Conservation (phyloP, 2,888 invertebrate species). For the Rhorus exstirpatorius region DNA sequence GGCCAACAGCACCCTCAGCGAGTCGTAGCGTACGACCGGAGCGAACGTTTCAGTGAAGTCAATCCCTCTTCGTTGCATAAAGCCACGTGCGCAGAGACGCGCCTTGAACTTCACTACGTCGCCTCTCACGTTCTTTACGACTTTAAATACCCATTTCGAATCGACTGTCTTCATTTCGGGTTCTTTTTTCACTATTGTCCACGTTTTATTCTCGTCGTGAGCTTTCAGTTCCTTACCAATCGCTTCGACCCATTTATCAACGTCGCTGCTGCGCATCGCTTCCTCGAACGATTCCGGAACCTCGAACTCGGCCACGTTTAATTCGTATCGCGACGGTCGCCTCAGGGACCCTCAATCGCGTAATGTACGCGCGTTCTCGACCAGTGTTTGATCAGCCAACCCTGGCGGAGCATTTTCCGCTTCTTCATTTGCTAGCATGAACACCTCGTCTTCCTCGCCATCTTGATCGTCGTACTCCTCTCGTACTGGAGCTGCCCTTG, state of each 20-base stretch:
- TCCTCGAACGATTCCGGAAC: conserved; percentile 31
- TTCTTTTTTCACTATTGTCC: conserved; percentile 27
- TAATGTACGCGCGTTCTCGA: not conserved
- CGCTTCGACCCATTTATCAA: conserved; percentile 23
- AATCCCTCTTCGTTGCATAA: conserved; percentile 12
- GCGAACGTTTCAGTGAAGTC: too few species aligned
- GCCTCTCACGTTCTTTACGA: not conserved
- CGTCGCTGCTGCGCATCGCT: conserved; percentile 25
- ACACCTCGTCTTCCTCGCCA: not conserved
- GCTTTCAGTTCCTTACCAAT: conserved; percentile 29
- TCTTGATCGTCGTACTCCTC: not conserved
- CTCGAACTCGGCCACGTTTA: conserved; percentile 13
- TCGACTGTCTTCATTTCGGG: too few species aligned
- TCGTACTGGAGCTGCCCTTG: not conserved
- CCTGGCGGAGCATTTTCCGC: not conserved
- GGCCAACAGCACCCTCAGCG: too few species aligned
- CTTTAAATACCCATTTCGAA: too few species aligned
- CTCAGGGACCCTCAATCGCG: not conserved
- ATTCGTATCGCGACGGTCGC: not conserved
- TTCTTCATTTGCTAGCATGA: not conserved
- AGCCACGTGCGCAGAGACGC: not conserved
- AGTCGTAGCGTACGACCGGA: too few species aligned
- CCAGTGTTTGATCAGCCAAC: not conserved
- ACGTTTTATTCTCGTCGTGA: conserved; percentile 43
- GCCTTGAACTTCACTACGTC: not conserved